Base-by-base conservation (phyloP, 2,113 vertebrate genomes). In the Machaerirhynchus nigripectus region DNA sequence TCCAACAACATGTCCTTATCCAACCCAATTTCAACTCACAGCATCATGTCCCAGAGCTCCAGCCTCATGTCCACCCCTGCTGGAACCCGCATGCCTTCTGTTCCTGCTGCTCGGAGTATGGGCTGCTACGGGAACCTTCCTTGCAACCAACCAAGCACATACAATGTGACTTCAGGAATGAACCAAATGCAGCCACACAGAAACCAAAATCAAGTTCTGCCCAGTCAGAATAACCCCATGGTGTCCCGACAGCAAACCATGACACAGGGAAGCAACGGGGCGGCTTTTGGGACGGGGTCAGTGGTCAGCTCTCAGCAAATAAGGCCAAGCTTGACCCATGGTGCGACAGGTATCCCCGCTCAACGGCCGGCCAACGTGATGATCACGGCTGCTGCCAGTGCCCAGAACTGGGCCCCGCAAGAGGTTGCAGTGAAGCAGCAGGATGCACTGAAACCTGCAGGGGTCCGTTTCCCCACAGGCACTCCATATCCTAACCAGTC, bases 131-230 rank as follows among this genome's bases (percentile, higher is more conserved):
- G 98, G 17, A 97, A 90, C 44, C 95, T 98, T 67, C 88, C 98
- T 9, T 98, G 98, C 88, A 98, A 97, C 80, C 98, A 98, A 56
- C 93, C 98, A 6, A 95, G 91, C 2, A 55, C 96, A 9, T 97
- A 98, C 91, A 98, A 95, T 0, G 73, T 98, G 16, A 86, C 97
- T 57, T 93, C 97, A 60, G 97, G 97, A 76, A 95, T 97, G 70
- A 97, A 93, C 83, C 98, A 98, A 39, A 96, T 99, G 81, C 98
- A 98, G 90, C 98, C 98, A 67, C 99, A 98, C 65, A 98, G 97
- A 96, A 98, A 97, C 92, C 98, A 98, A 64, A 98, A 96, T 57
- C 98, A 97, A 82, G 95, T 98, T 26, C 97, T 98, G 90, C 93
- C 98, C 31, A 95, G 89, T 95, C 99, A 98, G 64, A 99, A 90